Base-by-base conservation (phyloP, 2,113 vertebrate genomes). In the Macquaria australasica region DNA sequence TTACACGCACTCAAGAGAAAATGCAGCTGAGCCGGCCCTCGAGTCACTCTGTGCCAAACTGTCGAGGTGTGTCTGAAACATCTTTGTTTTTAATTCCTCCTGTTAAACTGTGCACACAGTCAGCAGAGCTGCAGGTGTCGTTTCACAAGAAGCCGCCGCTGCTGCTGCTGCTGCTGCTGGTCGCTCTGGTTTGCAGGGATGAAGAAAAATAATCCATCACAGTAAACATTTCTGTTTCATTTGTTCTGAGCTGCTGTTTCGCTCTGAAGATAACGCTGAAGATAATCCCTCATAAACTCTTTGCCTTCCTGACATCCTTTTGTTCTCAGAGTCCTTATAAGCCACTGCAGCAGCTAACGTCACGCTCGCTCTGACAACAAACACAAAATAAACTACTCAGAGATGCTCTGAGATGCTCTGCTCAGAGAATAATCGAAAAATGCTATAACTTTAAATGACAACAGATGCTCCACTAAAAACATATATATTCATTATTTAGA, bases 281-380 rank as follows among this genome's bases (percentile, higher is more conserved):
- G 43, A 63, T 76, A 50, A 75, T 76, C 73, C 60, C 48, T 25
- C 45, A 4, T 4, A 43, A 77, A 68, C 60, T 15, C 51, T n/a
- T 23, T 6, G 1, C 28, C 15, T 23, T 37, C 7, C 6, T 41
- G 21, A 25, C 45, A 23, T 39, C 5, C 25, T n/a, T 75, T 23
- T 50, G 60, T 66, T 31, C 28, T 31, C 28, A 31, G 28, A 1
- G 14, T 8, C 28, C 50, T 51, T 25, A 4, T 28, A 28, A 66
- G 10, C 31, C 73, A 6, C 0, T 4, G 59, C 28, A 51, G 41
- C 20, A 12, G 21, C 16, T 76, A 23, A 25, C 5, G 7, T 10
- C 58, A 8, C 16, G 12, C 16, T 69, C 15, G 6, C 12, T 15
- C 14, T 16, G 18, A 8, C 28, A 31, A 31, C 28, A 31, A 31